These are phyloP conservation scores for Chrysochloris asiatica DNA, from an alignment of 2,113 vertebrate genomes.

Conservation along the genomic window DNA sequence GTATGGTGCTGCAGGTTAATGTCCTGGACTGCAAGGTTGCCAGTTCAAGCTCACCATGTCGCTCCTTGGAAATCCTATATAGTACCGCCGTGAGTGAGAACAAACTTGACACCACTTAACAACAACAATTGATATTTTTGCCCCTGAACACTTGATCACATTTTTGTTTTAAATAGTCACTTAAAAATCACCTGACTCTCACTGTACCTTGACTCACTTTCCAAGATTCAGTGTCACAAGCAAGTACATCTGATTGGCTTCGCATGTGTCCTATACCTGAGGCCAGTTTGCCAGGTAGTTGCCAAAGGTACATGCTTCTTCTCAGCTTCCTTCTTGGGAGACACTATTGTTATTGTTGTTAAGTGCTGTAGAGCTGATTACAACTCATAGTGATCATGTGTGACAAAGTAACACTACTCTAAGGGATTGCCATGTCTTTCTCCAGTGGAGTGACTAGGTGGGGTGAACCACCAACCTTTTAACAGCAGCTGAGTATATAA, in stretches of 20 bases:
- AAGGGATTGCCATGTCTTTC: neutral
- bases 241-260: neutral
- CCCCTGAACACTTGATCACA: neutral
- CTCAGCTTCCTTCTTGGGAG: neutral
- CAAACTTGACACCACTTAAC: too few species aligned
- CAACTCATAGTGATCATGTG: neutral
- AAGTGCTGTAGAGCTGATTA: neutral
- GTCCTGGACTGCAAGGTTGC: too few species aligned
- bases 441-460: neutral
- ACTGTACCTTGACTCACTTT: neutral
- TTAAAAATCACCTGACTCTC: too few species aligned
- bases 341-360: neutral
- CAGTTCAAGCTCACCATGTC: too few species aligned
- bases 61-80: too few species aligned
- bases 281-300: neutral
- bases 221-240: neutral
- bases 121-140: neutral
- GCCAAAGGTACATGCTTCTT: neutral
- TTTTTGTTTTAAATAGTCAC: neutral
- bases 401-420: too few species aligned
- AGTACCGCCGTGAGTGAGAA: too few species aligned
- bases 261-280: neutral
- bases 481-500: neutral
- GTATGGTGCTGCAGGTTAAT: too few species aligned
- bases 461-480: neutral